Evolutionary conservation across 2,888 invertebrate species (phyloP), one percentile per base, ranked within the genome.

Genomic region (Heliconius erato): DNA sequence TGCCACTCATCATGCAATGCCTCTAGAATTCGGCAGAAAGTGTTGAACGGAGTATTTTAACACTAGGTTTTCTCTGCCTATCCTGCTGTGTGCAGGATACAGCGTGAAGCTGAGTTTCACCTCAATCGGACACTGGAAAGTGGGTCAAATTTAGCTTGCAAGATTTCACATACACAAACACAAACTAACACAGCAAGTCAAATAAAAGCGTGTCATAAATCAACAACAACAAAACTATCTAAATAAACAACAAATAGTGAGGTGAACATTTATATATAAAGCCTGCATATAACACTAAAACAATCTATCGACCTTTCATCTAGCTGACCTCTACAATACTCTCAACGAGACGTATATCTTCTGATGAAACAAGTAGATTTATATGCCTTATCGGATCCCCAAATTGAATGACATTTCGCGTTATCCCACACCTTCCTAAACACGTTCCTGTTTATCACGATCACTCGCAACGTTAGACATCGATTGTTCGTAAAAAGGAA

Each of bases 401-500:
- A 82, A 83, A 82, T 82, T 77, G 82, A 84, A 85, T 81, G 84
- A 82, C 84, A 84, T 85, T 85, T 83, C 80, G 82, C 63, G 80
- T 82, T 82, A 71, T 67, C 71, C 82, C 71, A 79, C 82, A 72
- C 82, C 79, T 82, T 63, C 44, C 80, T 54, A 67, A 82, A 49
- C 68, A 74, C 74, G 68, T 32, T 83, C 79, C 71, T 79, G 80
- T 84, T 83, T 83, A 83, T 84, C 82, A 80, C 82, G 83, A 83
- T 84, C 82, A 80, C 82, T 67, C 83, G 74, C 82, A 26, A 40
- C 74, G 84, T 83, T 83, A 80, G 68, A 81, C 79, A 83, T 76
- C 80, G 82, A 79, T 83, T 79, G 77, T 68, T 80, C 54, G 78
- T 44, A 80, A 78, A 82, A 79, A 84, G 49, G 78, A 77, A 76